Evolutionary conservation across 2,888 invertebrate genomes (phyloP).

Genomic region (Tachina fera): DNA sequence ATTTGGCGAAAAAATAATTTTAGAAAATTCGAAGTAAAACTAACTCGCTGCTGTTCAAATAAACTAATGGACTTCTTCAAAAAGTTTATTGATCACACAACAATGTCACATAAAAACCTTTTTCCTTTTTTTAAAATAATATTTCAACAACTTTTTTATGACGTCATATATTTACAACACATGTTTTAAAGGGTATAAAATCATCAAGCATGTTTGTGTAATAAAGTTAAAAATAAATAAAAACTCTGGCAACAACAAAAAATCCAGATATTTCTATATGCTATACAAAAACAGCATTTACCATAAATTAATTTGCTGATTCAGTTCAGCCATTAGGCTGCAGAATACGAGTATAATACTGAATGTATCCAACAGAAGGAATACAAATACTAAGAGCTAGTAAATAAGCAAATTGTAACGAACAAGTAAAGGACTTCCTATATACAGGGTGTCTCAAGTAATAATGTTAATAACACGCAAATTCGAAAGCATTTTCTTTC

Average conservation of each 20-base stretch:
- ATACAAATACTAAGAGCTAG: neutral
- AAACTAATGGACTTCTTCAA: neutral
- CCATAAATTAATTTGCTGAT: constrained; percentile 75
- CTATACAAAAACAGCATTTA: constrained; percentile 70
- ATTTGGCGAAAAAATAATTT: neutral
- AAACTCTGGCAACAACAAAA: constrained; percentile 34
- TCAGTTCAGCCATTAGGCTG: constrained; percentile 53
- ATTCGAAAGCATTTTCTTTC: no score
- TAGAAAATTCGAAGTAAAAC: neutral
- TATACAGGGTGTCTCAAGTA: neutral
- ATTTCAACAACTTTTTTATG: neutral
- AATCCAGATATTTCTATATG: constrained; percentile 37
- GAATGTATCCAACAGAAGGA: constrained; percentile 13
- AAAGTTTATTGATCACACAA: neutral
- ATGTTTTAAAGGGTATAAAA: constrained; percentile 68
- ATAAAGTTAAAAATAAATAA: constrained; percentile 61
- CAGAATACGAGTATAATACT: constrained; percentile 43
- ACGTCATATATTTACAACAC: constrained; percentile 22
- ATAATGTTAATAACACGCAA: no score
- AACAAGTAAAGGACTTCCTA: constrained; percentile 49
- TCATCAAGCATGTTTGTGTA: constrained; percentile 56
- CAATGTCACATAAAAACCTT: neutral
- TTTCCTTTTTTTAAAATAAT: neutral
- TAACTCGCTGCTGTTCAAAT: no score
- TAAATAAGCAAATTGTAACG: constrained; percentile 33